A percentile compares a stretch with the other conserved stretches of the same genome.
Evolutionary conservation across 2,113 vertebrate species (phyloP).

Genomic region (Corvus cornix): DNA sequence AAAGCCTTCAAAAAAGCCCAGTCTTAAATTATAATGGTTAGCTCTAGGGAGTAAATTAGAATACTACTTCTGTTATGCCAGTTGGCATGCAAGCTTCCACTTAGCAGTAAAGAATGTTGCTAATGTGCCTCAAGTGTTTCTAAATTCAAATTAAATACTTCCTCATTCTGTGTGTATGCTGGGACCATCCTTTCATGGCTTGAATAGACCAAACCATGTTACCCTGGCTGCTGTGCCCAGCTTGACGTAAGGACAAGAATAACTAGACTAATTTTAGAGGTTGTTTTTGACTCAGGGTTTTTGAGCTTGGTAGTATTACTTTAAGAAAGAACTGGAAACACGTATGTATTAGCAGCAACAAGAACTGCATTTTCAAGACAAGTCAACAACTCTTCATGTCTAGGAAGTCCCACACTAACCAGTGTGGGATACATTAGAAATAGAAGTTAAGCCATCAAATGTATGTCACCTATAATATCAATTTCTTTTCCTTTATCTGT

Average conservation of each 20-base stretch:
- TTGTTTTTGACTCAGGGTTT: background rate
- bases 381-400: background rate
- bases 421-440: background rate
- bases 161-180: background rate
- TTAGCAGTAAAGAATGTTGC: background rate
- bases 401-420: background rate
- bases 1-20: background rate
- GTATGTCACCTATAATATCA: fast-evolving
- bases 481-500: background rate
- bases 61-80: constrained; percentile 4
- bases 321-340: background rate
- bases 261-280: background rate
- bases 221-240: background rate
- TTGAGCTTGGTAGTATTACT: background rate
- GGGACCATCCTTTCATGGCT: background rate
- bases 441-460: background rate
- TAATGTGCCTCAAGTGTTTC: constrained; percentile 43
- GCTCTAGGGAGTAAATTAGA: background rate
- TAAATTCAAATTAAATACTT: constrained; percentile 53
- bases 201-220: background rate
- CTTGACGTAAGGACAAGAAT: background rate
- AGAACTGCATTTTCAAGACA: background rate
- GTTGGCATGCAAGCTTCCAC: constrained; percentile 1
- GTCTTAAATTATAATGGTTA: background rate
- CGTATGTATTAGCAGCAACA: background rate